phyloP scores from a whole-genome alignment of 2,113 vertebrate genomes.

The Leucosticte australis region DNA sequence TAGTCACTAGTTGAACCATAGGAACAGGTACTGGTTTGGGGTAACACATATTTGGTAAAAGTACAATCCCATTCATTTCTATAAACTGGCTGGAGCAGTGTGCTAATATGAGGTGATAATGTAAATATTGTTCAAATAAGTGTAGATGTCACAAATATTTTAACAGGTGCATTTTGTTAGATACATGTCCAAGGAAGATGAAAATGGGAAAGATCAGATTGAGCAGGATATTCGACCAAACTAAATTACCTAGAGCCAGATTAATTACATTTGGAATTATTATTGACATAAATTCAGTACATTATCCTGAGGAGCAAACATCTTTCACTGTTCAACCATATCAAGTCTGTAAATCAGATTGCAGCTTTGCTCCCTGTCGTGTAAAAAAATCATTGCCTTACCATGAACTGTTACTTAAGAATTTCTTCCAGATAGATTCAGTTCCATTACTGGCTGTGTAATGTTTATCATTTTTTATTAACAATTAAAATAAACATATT shows the following conservation, averaged over 20 bases:
- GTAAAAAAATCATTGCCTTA: background rate
- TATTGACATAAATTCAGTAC: background rate
- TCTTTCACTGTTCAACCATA: background rate
- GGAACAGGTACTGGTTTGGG: background rate
- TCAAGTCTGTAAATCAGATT: background rate
- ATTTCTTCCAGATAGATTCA: background rate
- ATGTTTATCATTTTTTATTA: background rate
- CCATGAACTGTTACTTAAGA: background rate
- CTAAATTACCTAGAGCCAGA: background rate
- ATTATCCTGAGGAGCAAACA: background rate
- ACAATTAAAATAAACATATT: background rate
- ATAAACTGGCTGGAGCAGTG: background rate
- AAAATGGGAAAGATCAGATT: background rate
- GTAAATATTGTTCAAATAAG: background rate
- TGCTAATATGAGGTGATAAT: background rate
- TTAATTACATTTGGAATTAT: background rate
- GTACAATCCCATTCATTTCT: background rate
- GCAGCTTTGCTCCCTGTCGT: background rate
- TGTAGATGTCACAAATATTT: background rate
- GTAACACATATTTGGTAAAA: background rate
- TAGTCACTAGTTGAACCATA: background rate
- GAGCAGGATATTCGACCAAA: background rate
- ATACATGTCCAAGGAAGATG: background rate
- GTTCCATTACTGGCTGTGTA: background rate
- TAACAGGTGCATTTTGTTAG: background rate